Evolutionary conservation across 2,888 invertebrate species (phyloP), one percentile per base, ranked within the genome.

Genomic region (Tortricodes alternella): DNA sequence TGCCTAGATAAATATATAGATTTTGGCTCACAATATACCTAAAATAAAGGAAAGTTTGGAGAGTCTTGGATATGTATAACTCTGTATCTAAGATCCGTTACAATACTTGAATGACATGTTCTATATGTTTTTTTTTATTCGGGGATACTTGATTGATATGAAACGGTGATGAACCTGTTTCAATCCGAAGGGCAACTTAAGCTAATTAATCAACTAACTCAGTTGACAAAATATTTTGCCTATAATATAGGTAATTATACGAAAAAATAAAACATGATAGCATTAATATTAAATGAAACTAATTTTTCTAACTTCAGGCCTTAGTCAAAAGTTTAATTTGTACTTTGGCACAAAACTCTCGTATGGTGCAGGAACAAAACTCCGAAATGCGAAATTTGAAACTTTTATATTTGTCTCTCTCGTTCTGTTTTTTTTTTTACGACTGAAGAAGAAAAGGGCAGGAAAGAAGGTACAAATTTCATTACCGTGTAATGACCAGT

Each of bases 341-440:
- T 39, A 39, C 18, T 53, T 53, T 39, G 53, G 29, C 46, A 46
- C 39, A 39, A n/a, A 50, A 46, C 9, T 52, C 37, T 27, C 18
- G 32, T 39, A 32, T 32, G 43, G 53, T 53, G 46, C 46, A 39
- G 32, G 32, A 9, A 16, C 24, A 32, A 29, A 15, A 27, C n/a
- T 27, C n/a, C 9, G 27, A 8, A 27, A 27, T n/a, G n/a, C 27
- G 27, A 27, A 27, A 27, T 27, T 27, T n/a, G 27, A n/a, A 27
- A n/a, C 3, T 8, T 9, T 3, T 8, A 8, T 24, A 24, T 9
- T 1, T 27, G n/a, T 8, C n/a, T n/a, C n/a, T n/a, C n/a, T n/a
- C n/a, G n/a, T 27, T 27, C 27, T 8, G 27, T 27, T 27, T n/a
- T n/a, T n/a, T n/a, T n/a, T n/a, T n/a, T n/a, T n/a, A n/a, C n/a